Percentiles rank a stretch among this genome's conserved stretches.
phyloP scores from a whole-genome alignment of 1,140 invertebrate genomes.

The Cydia pomonella region DNA sequence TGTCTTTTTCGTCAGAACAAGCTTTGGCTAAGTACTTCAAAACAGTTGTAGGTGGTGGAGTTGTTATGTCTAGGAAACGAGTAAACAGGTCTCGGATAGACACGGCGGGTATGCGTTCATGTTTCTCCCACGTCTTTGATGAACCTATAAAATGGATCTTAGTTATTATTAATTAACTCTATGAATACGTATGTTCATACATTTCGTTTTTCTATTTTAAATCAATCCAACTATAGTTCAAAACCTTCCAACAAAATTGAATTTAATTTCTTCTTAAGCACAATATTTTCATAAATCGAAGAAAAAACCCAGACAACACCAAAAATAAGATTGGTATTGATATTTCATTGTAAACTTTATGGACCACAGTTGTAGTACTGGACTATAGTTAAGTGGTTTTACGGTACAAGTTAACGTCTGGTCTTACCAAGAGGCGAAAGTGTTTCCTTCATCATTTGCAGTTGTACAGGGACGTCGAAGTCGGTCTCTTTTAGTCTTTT shows the following conservation, averaged over 20 bases:
- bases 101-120: slow-evolving; percentile 90
- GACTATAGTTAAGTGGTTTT: no score
- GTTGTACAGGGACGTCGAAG: slow-evolving; percentile 87
- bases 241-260: no score
- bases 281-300: no score
- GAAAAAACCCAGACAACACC: no score
- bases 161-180: slow-evolving; percentile 17
- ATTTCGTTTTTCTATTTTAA: slow-evolving; percentile 13
- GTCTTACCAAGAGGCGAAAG: slow-evolving; percentile 89
- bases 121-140: slow-evolving; percentile 91
- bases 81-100: slow-evolving; percentile 89
- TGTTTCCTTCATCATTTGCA: slow-evolving; percentile 93
- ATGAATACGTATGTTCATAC: neutral
- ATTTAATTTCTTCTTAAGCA: no score
- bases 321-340: no score
- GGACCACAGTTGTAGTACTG: no score
- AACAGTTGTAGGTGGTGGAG: slow-evolving; percentile 93
- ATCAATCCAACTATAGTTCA: no score
- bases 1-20: slow-evolving; percentile 88
- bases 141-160: slow-evolving; percentile 81
- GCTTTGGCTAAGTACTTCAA: slow-evolving; percentile 90
- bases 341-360: no score
- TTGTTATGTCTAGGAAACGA: slow-evolving; percentile 95
- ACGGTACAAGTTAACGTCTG: neutral
- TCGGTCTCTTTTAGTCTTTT: slow-evolving; percentile 86